Conservation (phyloP, 2,797 vertebrate genomes). For the Rhinella marina region DNA sequence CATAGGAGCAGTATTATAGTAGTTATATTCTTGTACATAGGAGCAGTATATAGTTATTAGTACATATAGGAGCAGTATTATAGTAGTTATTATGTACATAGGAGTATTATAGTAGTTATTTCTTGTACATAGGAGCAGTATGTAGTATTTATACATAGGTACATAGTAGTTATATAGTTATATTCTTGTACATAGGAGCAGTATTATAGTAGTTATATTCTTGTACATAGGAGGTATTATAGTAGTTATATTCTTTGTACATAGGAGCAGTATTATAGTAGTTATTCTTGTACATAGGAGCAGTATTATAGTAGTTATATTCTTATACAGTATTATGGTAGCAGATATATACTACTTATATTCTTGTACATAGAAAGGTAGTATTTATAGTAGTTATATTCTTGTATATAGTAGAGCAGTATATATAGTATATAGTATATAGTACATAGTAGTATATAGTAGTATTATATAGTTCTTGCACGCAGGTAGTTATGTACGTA, state of each 20-base stretch:
- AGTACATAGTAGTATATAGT: background rate
- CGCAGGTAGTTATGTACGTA: constrained; percentile 6
- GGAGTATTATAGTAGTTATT: background rate
- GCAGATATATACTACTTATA: too few species aligned
- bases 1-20: constrained; percentile 16
- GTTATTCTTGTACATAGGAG: background rate
- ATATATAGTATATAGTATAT: constrained; percentile 5
- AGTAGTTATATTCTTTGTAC: constrained; percentile 15
- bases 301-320: background rate
- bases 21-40: constrained; percentile 17
- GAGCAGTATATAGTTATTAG: background rate
- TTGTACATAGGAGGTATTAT: constrained; percentile 15
- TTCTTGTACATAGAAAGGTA: constrained; percentile 8
- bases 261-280: background rate
- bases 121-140: constrained; percentile 9
- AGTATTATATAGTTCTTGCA: background rate
- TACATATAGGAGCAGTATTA: background rate
- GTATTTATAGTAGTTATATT: constrained; percentile 23
- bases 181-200: background rate
- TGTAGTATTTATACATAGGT: background rate
- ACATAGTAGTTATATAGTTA: constrained; percentile 16
- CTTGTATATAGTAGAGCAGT: background rate
- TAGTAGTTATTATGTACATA: background rate
- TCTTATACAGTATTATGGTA: constrained; percentile 10
- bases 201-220: constrained; percentile 27